phyloP scores from a whole-genome alignment of 2,888 invertebrate species.

The Coelinius sp. region DNA sequence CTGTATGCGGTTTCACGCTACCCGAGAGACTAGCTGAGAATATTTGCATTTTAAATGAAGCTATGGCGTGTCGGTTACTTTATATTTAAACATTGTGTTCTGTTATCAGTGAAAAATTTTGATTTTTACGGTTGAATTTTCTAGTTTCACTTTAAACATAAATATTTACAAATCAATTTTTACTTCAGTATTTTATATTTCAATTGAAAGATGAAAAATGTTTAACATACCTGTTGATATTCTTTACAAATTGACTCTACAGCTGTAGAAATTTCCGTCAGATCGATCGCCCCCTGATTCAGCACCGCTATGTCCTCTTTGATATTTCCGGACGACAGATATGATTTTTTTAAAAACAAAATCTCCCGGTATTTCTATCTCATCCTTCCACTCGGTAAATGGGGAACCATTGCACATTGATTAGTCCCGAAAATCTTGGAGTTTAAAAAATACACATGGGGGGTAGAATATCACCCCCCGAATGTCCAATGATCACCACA shows the following conservation, averaged over 20 bases:
- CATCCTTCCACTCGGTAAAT: slow-evolving; percentile 13
- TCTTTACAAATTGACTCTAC: slow-evolving; percentile 38
- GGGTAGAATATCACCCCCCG: not conserved
- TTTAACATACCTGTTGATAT: slow-evolving; percentile 47
- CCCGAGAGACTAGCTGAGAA: slow-evolving; percentile 55
- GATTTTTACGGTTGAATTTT: slow-evolving; percentile 64
- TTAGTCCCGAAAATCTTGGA: not conserved
- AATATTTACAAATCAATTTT: not conserved
- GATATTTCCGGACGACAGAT: slow-evolving; percentile 2
- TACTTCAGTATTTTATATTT: not conserved
- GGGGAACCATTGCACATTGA: slow-evolving; percentile 13
- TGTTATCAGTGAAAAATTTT: slow-evolving; percentile 62
- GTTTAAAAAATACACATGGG: not conserved
- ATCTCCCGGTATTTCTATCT: not conserved
- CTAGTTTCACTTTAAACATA: slow-evolving; percentile 58
- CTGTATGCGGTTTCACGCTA: slow-evolving; percentile 64
- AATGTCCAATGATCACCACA: not conserved
- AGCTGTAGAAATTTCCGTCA: slow-evolving; percentile 33
- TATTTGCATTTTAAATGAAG: slow-evolving; percentile 71
- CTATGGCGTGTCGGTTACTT: slow-evolving; percentile 66
- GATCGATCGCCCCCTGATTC: slow-evolving; percentile 34
- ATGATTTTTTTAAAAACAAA: slow-evolving; percentile 4
- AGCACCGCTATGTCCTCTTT: slow-evolving; percentile 24
- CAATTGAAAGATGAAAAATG: slow-evolving; percentile 7
- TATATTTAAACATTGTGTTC: slow-evolving; percentile 62